Conservation (phyloP, 2,113 vertebrate species). For the Coryphaenoides rupestris region DNA sequence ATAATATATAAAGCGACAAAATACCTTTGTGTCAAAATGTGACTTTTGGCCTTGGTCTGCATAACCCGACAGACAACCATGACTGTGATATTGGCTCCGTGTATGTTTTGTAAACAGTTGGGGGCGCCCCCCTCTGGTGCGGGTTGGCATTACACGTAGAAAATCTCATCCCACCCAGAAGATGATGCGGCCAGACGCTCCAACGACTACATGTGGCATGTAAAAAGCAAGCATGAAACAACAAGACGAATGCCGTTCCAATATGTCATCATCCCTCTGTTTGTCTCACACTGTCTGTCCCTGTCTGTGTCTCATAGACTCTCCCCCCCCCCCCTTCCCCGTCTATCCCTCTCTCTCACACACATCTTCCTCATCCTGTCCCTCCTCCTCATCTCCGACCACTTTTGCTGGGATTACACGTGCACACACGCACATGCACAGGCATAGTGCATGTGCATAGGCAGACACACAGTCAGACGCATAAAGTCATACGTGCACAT, state of each 20-base stretch:
- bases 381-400: neutral
- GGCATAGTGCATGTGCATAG: slow-evolving; percentile 17
- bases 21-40: no score
- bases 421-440: neutral
- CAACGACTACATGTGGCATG: slow-evolving; percentile 54
- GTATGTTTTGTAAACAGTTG: slow-evolving; percentile 23
- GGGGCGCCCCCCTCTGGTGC: slow-evolving; percentile 63
- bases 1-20: no score
- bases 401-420: slow-evolving; percentile 16
- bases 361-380: neutral
- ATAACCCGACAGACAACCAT: no score
- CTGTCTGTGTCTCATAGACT: slow-evolving; percentile 20
- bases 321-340: slow-evolving; percentile 20
- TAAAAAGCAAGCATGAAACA: slow-evolving; percentile 35
- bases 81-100: no score
- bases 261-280: slow-evolving; percentile 39
- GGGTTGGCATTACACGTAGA: slow-evolving; percentile 31
- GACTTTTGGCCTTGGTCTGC: no score
- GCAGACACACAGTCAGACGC: neutral
- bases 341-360: slow-evolving; percentile 11
- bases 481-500: slow-evolving; percentile 4
- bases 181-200: slow-evolving; percentile 27
- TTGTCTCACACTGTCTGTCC: slow-evolving; percentile 2
- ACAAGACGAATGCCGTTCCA: slow-evolving; percentile 44
- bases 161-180: neutral